Evolutionary conservation across 2,113 vertebrate genomes (phyloP).

Genomic region (Calypte anna): DNA sequence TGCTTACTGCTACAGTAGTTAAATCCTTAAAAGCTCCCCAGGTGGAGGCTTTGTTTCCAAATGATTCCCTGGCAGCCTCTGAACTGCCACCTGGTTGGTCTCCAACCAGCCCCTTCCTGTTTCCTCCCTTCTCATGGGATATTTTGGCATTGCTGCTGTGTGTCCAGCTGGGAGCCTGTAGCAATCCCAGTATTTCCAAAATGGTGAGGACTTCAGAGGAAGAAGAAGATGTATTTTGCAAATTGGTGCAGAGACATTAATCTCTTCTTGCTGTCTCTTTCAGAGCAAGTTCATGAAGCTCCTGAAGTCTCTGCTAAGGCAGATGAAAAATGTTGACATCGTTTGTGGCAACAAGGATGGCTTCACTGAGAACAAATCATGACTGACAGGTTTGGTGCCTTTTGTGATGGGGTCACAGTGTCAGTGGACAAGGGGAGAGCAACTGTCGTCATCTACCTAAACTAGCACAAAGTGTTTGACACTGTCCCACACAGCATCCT

Average conservation of each 20-base stretch:
- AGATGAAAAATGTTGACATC: no score
- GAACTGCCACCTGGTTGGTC: neutral
- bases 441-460: no score
- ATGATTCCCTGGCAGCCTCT: neutral
- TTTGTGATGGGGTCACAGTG: no score
- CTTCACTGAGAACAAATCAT: no score
- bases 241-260: neutral
- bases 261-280: neutral
- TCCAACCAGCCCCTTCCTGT: neutral
- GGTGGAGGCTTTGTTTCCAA: neutral
- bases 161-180: accelerated
- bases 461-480: no score
- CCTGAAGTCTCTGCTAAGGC: no score
- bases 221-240: neutral
- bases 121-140: neutral
- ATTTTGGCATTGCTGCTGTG: neutral
- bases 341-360: no score
- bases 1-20: neutral
- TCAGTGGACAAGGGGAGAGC: no score
- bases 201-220: neutral
- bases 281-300: neutral
- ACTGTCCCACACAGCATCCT: no score
- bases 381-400: no score
- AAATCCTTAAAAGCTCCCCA: neutral
- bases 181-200: neutral